Conservation (phyloP, 2,113 vertebrate genomes). For the Burhinus bistriatus region DNA sequence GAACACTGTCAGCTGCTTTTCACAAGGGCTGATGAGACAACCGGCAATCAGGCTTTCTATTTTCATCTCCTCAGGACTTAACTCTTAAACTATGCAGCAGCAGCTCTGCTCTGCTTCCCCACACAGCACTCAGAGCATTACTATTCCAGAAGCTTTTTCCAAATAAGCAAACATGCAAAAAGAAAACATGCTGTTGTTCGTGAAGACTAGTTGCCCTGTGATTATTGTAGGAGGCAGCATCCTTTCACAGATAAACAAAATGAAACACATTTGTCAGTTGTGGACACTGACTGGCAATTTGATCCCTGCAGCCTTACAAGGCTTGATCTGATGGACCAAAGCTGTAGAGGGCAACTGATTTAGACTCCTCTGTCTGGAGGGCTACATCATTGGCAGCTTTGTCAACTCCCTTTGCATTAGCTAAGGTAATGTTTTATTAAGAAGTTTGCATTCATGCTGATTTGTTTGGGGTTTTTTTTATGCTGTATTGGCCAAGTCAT, state of each 20-base stretch:
- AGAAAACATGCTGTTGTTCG: neutral
- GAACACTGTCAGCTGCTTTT: conserved; percentile 52
- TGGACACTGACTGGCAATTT: neutral
- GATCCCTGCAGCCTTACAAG: neutral
- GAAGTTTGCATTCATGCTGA: neutral
- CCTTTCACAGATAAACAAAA: neutral
- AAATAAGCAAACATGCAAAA: neutral
- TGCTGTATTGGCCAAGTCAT: neutral
- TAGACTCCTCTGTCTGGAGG: neutral
- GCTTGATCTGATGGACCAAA: neutral
- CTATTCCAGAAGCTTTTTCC: neutral
- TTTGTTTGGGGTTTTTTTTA: neutral
- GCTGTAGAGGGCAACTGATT: neutral
- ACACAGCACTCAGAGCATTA: neutral
- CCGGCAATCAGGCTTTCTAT: conserved; percentile 57
- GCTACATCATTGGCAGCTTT: neutral
- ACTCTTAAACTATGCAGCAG: neutral
- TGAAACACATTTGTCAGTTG: neutral
- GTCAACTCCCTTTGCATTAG: neutral
- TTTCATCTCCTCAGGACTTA: conserved; percentile 45
- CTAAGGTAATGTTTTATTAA: neutral
- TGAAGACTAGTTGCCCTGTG: neutral
- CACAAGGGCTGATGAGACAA: conserved; percentile 58
- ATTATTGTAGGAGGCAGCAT: neutral
- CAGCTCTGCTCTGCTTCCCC: neutral